phyloP scores from a whole-genome alignment of 2,113 vertebrate genomes.

The Pycnonotus jocosus region DNA sequence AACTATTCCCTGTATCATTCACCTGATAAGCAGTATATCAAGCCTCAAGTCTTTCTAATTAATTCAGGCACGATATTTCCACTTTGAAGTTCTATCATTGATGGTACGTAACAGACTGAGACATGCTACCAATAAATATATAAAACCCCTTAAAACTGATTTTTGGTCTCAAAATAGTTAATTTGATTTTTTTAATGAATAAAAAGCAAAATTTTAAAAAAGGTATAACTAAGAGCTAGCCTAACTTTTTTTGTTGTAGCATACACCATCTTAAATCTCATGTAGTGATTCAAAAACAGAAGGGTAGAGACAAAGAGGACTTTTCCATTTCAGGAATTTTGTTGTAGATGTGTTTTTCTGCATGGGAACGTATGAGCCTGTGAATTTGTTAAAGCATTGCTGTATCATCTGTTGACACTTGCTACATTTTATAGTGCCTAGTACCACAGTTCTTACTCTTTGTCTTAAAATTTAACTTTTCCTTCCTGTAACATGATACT shows the following conservation, averaged over 20 bases:
- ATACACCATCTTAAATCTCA: background rate
- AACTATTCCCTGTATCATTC: background rate
- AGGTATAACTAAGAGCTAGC: background rate
- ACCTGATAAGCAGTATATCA: background rate
- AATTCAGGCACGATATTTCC: background rate
- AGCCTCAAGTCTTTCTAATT: background rate
- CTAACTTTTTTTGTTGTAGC: background rate
- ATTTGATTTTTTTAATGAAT: background rate
- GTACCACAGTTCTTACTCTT: background rate
- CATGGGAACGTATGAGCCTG: background rate
- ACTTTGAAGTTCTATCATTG: background rate
- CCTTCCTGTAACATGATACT: background rate
- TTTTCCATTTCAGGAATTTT: background rate
- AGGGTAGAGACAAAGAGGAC: background rate
- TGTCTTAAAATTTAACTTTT: background rate
- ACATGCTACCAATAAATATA: background rate
- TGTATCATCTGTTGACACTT: background rate
- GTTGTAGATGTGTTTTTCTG: background rate
- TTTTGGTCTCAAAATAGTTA: background rate
- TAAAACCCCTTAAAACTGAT: background rate
- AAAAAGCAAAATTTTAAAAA: background rate
- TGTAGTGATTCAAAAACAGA: background rate
- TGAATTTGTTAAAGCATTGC: background rate
- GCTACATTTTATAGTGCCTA: background rate
- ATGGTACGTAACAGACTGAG: background rate